These are phyloP conservation scores for Caenorhabditis briggsae DNA, from an alignment of 1,140 invertebrate species.

Conservation along the genomic window DNA sequence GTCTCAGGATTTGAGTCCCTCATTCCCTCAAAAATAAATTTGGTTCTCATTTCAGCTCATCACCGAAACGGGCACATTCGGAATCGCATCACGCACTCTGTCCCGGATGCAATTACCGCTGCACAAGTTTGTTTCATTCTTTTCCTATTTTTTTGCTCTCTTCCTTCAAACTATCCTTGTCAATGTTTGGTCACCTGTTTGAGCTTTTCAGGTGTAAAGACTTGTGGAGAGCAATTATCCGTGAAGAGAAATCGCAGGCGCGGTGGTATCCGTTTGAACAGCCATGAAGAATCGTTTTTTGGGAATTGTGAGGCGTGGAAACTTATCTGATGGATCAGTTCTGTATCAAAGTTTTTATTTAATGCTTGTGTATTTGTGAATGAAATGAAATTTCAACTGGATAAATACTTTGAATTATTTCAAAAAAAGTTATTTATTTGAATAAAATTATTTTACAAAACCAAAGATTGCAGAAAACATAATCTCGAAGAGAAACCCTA, in stretches of 20 bases:
- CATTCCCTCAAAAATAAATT: too few relatives aligned
- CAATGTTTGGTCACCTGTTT: conserved; percentile 41
- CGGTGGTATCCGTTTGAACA: conserved; percentile 76
- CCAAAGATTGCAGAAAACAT: background rate
- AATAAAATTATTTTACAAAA: background rate
- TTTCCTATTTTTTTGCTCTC: background rate
- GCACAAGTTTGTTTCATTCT: conserved; percentile 67
- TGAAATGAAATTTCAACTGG: conserved; percentile 17
- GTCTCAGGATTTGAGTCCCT: too few relatives aligned
- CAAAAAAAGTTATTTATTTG: too few relatives aligned
- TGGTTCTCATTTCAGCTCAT: conserved; percentile 69
- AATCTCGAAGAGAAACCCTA: background rate
- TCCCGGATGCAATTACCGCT: conserved; percentile 73
- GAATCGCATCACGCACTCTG: conserved; percentile 73
- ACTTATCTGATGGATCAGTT: background rate
- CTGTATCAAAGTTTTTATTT: background rate
- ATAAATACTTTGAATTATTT: background rate
- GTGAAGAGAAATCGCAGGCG: conserved; percentile 76
- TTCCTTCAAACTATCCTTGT: background rate
- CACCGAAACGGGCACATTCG: conserved; percentile 76
- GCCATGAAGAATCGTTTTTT: conserved; percentile 60
- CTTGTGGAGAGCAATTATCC: conserved; percentile 76
- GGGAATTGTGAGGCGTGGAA: background rate
- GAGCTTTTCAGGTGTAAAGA: conserved; percentile 70
- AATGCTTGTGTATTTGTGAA: background rate